Evolutionary conservation across 2,888 invertebrate species (phyloP), one percentile per base, ranked within the genome.

Genomic region (Microctonus hyperodae): DNA sequence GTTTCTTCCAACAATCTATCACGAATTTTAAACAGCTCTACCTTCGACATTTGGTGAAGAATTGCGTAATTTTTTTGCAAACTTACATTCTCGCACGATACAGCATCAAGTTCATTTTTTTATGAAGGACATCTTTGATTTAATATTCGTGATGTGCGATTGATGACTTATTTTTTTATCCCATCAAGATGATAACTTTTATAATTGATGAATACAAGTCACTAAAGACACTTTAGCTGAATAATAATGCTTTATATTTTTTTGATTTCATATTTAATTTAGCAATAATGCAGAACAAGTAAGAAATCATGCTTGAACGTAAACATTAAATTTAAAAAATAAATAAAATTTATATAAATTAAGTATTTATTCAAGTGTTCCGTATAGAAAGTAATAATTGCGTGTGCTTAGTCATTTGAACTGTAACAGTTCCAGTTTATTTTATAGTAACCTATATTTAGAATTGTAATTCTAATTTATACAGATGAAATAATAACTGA

Each of bases 71-170:
- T 16, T 44, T 44, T 16, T n/a, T n/a, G n/a, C 44, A 44, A 44
- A 44, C 44, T 16, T 16, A 1, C 44, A n/a, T 44, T 44, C 16
- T n/a, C 44, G 20, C 44, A n/a, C 9, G 6, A 16, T n/a, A 16
- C 16, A 51, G 23, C 33, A n/a, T 31, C 55, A 55, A 55, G 55
- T 55, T 55, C 55, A 55, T 16, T 16, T 55, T 31, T 51, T 10
- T n/a, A 28, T 33, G 55, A 25, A 55, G 55, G 55, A 55, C 44
- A 44, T 44, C 16, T 16, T 28, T 2, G 13, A 20, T 35, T 59
- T 44, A 23, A 40, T 25, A 59, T 59, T 59, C 59, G 9, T 7
- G 1, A 37, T 25, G 7, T 28, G n/a, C n/a, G n/a, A n/a, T n/a
- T n/a, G n/a, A n/a, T n/a, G n/a, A n/a, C n/a, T n/a, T n/a, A n/a